Base-by-base conservation (phyloP, 2,888 invertebrate species). In the Octodonta nipae region DNA sequence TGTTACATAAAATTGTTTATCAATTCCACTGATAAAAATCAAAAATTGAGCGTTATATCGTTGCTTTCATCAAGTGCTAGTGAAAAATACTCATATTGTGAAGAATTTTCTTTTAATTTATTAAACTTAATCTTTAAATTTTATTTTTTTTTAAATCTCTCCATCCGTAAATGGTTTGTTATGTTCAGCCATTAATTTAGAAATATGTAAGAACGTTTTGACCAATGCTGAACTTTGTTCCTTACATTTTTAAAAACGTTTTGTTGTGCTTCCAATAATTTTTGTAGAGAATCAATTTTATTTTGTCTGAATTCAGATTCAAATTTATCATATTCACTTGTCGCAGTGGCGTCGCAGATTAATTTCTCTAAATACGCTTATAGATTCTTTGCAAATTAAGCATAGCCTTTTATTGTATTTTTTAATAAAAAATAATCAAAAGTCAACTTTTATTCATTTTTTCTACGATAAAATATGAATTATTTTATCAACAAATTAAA, bases 31-130 rank as follows among this genome's bases (percentile, higher is more conserved):
- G 13, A 39, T 24, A 30, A 30, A 32, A 15, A 39, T 28, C 35
- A 33, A 15, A n/a, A 37, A 22, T 34, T 34, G 34, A 15, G 36
- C 30, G 36, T 17, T 12, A 38, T 16, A 27, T 43, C 45, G 29
- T 33, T 41, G 42, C 44, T 47, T 45, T 44, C 45, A 41, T 49
- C 45, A 26, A 31, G 31, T 26, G 37, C 34, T 27, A 37, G 27
- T 29, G 35, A 38, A 20, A 38, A 36, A 24, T 26, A 36, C 15
- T 32, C 30, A 38, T 35, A 38, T 36, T 32, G 28, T 36, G 26
- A 28, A 29, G 32, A 33, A 16, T 28, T 38, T 32, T 36, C 24
- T 28, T 26, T 28, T 15, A 29, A 15, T 36, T 33, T 28, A 24
- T 33, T 11, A 13, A 24, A 32, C 26, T 35, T 26, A 35, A n/a